These are phyloP conservation scores for Zaprionus ornatus DNA, from an alignment of 1,140 invertebrate species.

Conservation along the genomic window DNA sequence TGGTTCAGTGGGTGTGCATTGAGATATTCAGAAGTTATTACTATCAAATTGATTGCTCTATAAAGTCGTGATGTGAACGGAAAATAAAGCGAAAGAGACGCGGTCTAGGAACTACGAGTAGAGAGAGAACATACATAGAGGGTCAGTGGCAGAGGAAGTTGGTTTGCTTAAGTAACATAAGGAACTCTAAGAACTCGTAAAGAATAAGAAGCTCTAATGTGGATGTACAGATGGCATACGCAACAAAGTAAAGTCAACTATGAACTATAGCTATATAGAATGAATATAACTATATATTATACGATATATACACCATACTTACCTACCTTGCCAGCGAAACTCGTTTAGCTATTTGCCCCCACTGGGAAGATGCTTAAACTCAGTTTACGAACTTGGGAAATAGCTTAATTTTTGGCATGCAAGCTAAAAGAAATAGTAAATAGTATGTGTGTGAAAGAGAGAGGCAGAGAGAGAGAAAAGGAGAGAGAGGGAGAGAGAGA, in stretches of 20 bases:
- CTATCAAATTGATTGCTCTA: constrained; percentile 31
- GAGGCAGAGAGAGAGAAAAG: background rate
- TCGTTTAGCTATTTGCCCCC: background rate
- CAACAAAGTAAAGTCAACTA: too few relatives aligned
- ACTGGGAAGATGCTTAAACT: background rate
- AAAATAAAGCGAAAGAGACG: background rate
- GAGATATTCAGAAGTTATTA: constrained; percentile 44
- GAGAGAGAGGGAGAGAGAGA: background rate
- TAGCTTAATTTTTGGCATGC: background rate
- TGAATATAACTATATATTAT: too few relatives aligned
- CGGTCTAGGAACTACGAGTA: too few relatives aligned
- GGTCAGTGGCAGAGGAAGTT: background rate
- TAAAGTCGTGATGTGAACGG: constrained; percentile 3
- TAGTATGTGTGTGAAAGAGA: background rate
- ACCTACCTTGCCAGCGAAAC: background rate
- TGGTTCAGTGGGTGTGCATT: constrained; percentile 48
- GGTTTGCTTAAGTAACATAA: background rate
- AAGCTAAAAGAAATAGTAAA: background rate
- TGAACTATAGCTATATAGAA: too few relatives aligned
- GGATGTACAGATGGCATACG: too few relatives aligned
- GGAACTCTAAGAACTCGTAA: background rate
- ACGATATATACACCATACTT: too few relatives aligned
- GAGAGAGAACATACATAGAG: too few relatives aligned
- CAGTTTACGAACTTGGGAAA: background rate
- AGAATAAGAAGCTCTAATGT: too few relatives aligned